Percentiles rank a stretch among this genome's conserved stretches.
phyloP scores from a whole-genome alignment of 2,113 vertebrate species.

The Nerophis lumbriciformis region DNA sequence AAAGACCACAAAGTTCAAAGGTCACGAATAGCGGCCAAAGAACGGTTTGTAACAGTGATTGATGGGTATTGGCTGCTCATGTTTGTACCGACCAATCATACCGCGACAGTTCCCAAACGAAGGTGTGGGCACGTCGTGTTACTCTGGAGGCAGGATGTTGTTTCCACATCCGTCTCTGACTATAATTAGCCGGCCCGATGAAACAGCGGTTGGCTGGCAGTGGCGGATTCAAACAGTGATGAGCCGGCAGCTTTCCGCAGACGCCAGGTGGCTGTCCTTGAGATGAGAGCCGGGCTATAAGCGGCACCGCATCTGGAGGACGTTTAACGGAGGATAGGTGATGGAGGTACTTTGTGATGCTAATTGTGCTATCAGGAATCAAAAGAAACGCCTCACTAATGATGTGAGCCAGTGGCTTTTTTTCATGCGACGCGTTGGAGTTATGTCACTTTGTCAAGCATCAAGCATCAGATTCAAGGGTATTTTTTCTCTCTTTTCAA shows the following conservation, averaged over 20 bases:
- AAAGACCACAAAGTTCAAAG: conserved; percentile 35
- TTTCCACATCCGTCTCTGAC: conserved; percentile 52
- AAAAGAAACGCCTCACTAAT: neutral
- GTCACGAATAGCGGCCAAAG: conserved; percentile 38
- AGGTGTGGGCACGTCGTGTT: conserved; percentile 47
- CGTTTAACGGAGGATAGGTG: conserved; percentile 49
- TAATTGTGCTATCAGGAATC: conserved; percentile 6
- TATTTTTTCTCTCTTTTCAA: too few relatives aligned
- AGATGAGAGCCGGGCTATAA: conserved; percentile 46
- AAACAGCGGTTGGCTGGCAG: conserved; percentile 54
- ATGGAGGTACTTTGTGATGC: conserved; percentile 38
- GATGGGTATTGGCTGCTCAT: conserved; percentile 33
- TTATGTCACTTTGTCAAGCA: neutral
- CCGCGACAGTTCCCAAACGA: conserved; percentile 34
- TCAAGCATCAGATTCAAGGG: neutral
- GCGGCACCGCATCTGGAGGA: conserved; percentile 54
- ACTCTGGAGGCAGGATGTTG: conserved; percentile 51
- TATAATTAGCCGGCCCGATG: conserved; percentile 64
- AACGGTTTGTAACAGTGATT: conserved; percentile 30
- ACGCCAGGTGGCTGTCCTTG: conserved; percentile 65
- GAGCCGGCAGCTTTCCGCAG: conserved; percentile 58
- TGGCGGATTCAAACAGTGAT: conserved; percentile 60
- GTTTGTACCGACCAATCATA: conserved; percentile 7
- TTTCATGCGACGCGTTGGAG: neutral
- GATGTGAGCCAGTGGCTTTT: neutral